Percentiles rank a stretch among this genome's conserved stretches.
Conservation (phyloP, 1,140 invertebrate species). For the Aphidius gifuensis region DNA sequence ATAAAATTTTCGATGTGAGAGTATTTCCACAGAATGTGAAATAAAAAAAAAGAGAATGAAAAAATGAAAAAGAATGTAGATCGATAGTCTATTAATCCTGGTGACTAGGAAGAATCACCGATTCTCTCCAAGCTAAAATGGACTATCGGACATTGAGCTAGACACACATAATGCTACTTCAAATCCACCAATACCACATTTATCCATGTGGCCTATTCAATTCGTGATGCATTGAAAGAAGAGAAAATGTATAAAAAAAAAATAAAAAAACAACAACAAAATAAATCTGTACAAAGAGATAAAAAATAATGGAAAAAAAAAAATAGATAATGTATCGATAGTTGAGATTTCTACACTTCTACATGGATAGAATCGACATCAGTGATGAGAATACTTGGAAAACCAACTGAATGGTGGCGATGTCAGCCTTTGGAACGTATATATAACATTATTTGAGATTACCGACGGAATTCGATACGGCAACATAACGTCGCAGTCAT, state of each 20-base stretch:
- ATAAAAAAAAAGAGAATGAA: background rate
- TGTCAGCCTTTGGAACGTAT: background rate
- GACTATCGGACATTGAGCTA: background rate
- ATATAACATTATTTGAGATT: slow-evolving; percentile 31
- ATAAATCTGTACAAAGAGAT: background rate
- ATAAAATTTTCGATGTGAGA: no score
- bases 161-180: no score
- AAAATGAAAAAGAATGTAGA: background rate
- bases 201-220: background rate
- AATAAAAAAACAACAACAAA: background rate
- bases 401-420: slow-evolving; percentile 7
- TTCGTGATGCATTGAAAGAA: background rate
- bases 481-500: slow-evolving; percentile 31
- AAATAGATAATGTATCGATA: background rate
- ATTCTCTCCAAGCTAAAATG: background rate
- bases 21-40: background rate
- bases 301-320: background rate
- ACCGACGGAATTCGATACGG: slow-evolving; percentile 37
- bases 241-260: slow-evolving; percentile 1
- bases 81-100: slow-evolving; percentile 10
- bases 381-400: background rate
- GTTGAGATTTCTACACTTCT: slow-evolving; percentile 6
- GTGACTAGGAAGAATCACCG: background rate
- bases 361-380: background rate
- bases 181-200: no score